Conservation (phyloP, 2,113 vertebrate genomes). For the Acinonyx jubatus region DNA sequence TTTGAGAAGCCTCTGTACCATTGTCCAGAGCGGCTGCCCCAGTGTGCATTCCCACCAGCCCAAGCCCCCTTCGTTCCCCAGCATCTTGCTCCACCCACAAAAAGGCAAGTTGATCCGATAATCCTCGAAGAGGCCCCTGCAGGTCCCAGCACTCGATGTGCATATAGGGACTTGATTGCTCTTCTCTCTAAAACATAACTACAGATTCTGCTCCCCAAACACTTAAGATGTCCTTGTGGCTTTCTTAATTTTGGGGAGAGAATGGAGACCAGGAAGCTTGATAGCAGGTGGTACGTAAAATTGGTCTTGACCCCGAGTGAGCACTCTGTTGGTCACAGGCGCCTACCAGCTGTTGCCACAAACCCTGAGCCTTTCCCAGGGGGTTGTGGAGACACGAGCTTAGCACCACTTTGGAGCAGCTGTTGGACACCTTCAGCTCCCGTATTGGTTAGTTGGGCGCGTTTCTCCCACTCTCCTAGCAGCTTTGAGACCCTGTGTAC, state of each 20-base stretch:
- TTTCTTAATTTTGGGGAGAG: background rate
- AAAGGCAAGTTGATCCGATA: rapidly evolving
- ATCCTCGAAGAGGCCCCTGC: rapidly evolving
- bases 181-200: rapidly evolving
- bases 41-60: too few species aligned
- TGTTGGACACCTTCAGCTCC: rapidly evolving
- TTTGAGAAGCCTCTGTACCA: too few species aligned
- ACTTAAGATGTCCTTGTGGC: rapidly evolving
- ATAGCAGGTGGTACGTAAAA: rapidly evolving
- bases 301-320: rapidly evolving
- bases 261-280: background rate
- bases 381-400: background rate
- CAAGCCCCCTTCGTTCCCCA: too few species aligned
- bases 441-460: rapidly evolving
- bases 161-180: rapidly evolving
- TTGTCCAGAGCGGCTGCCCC: too few species aligned
- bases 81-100: rapidly evolving
- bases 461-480: background rate
- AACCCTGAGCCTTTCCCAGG: background rate
- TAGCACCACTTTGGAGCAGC: background rate
- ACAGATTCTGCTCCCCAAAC: background rate
- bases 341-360: background rate
- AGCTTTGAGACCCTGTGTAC: rapidly evolving
- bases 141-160: rapidly evolving
- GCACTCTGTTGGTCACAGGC: background rate